Conservation (phyloP, 2,797 vertebrate genomes). For the Spinus pinus region DNA sequence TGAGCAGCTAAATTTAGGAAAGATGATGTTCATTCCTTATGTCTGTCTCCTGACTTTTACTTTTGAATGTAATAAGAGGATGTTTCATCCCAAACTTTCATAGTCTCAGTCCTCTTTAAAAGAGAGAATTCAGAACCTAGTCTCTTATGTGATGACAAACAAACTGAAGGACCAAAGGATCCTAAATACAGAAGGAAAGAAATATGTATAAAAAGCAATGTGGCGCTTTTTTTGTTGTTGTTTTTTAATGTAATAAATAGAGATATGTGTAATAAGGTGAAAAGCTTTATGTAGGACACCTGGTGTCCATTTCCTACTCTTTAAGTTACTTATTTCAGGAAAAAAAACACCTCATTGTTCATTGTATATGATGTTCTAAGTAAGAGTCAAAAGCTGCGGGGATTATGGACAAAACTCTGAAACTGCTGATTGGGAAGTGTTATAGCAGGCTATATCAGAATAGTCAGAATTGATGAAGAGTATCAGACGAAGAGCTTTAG, state of each 20-base stretch:
- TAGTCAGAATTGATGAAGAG: not conserved
- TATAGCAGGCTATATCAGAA: not conserved
- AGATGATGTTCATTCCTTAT: not conserved
- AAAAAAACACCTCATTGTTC: not conserved
- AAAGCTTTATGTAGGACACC: not conserved
- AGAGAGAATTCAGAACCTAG: not conserved
- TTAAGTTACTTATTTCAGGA: not conserved
- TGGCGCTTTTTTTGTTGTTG: not conserved
- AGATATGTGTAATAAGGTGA: not conserved
- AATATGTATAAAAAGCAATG: not conserved
- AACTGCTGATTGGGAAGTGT: not conserved
- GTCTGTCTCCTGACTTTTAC: not conserved
- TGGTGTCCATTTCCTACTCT: not conserved
- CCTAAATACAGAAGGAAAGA: not conserved
- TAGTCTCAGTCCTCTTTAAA: not conserved
- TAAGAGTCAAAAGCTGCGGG: not conserved
- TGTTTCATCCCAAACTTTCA: not conserved
- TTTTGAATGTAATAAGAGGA: not conserved
- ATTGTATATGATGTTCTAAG: not conserved
- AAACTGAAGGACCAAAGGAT: not conserved
- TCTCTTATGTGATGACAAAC: not conserved
- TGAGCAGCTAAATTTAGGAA: not conserved
- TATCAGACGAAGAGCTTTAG: not conserved
- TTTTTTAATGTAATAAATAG: not conserved
- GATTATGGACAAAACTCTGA: not conserved